Evolutionary conservation across 2,113 vertebrate species (phyloP), one percentile per base, ranked within the genome.

Genomic region (Notarius lentiginosus): DNA sequence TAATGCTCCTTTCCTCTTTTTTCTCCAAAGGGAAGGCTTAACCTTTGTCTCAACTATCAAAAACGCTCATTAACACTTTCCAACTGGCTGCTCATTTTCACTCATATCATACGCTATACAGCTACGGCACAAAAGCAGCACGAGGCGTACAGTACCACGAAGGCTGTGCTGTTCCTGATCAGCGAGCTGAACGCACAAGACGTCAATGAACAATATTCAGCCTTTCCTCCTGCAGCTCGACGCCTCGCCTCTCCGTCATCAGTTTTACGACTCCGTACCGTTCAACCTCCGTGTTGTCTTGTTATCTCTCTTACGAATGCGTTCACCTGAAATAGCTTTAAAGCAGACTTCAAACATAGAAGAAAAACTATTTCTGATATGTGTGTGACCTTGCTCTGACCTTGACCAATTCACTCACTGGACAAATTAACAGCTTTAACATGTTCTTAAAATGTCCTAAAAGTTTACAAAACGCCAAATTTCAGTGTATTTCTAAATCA

Each of bases 11-110:
- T 47, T 6, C 61, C 30, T 14, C 12, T 6, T 24, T 49, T 41
- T 41, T 72, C 12, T 82, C 65, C 1, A 1, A 87, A 65, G 20
- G 27, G 8, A 49, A 61, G 58, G 30, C 18, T 68, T 65, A 72
- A 47, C 53, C 51, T 79, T 80, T 27, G 20, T 80, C 41, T 87
- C 34, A 72, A 53, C 10, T 85, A 8, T 27, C 12, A 86, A 68
- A 61, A 60, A 81, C 53, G 12, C 66, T 73, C 34, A 56, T 84
- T 84, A 84, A 72, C 51, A 73, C 27, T 24, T 56, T 55, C 15
- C 51, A 34, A 22, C 66, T 72, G 65, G 1, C 17, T 7, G 3
- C 18, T 77, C 22, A 55, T 79, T 79, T 66, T 15, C 9, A 41
- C 30, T 41, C 18, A 72, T 41, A 41, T 72, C 68, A 41, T 41